Percentiles rank a stretch among this genome's conserved stretches.
phyloP scores from a whole-genome alignment of 2,888 invertebrate genomes.

The Achlya flavicornis region DNA sequence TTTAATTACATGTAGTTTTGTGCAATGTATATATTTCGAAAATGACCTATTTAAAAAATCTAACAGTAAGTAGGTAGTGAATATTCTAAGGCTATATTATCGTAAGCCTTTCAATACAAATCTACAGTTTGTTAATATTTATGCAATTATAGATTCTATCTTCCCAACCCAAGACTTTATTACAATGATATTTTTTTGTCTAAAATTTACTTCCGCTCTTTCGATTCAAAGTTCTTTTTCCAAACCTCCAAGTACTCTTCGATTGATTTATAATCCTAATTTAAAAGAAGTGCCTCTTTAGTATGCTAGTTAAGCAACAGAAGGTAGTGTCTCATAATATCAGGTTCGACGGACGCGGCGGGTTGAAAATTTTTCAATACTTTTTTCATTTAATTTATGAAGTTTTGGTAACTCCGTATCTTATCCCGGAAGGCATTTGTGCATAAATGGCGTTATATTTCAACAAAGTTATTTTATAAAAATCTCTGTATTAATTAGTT shows the following conservation, averaged over 20 bases:
- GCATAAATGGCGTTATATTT: neutral
- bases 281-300: slow-evolving; percentile 25
- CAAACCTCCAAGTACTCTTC: slow-evolving; percentile 13
- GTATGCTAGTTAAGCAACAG: slow-evolving; percentile 23
- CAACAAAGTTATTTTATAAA: neutral
- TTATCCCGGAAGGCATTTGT: neutral
- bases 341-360: slow-evolving; percentile 11
- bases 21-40: too few relatives aligned
- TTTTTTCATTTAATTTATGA: neutral
- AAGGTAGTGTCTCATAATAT: slow-evolving; percentile 24
- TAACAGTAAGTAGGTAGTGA: too few relatives aligned
- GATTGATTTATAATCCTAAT: slow-evolving; percentile 26
- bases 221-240: slow-evolving; percentile 12
- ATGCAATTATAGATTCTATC: too few relatives aligned
- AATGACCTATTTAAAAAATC: too few relatives aligned
- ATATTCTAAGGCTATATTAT: too few relatives aligned
- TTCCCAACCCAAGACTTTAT: neutral
- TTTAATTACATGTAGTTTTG: too few relatives aligned
- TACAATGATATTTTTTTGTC: neutral
- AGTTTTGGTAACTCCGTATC: slow-evolving; percentile 2
- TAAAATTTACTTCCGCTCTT: neutral
- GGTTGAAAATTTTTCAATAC: neutral
- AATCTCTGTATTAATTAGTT: neutral
- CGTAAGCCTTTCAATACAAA: too few relatives aligned
- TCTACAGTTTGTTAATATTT: too few relatives aligned